These are phyloP conservation scores for Ictalurus punctatus DNA, from an alignment of 2,113 vertebrate species.

Conservation along the genomic window DNA sequence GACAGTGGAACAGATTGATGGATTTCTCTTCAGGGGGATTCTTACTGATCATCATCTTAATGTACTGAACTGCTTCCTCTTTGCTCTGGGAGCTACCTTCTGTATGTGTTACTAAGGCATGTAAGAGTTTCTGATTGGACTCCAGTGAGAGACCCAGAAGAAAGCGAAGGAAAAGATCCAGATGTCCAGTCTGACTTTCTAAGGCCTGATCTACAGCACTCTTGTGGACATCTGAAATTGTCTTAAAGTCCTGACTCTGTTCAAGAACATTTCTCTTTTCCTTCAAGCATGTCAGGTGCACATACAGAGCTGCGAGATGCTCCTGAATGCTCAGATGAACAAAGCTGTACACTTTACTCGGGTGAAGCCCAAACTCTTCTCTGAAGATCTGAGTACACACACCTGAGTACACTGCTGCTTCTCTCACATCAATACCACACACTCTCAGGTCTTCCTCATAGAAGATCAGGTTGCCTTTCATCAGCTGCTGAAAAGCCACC, in stretches of 20 bases:
- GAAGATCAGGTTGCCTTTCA: neutral
- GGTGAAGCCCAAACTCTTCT: neutral
- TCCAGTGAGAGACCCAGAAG: neutral
- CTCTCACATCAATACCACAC: neutral
- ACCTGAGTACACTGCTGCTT: neutral
- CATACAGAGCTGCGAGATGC: neutral
- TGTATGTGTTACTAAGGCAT: neutral
- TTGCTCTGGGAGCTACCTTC: neutral
- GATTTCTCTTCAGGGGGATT: neutral
- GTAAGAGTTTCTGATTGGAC: neutral
- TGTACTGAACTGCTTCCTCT: neutral
- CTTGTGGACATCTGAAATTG: neutral
- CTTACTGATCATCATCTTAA: neutral
- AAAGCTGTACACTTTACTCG: neutral
- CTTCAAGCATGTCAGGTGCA: neutral
- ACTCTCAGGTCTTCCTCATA: neutral
- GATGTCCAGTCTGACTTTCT: neutral
- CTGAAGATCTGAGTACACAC: neutral
- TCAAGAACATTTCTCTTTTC: neutral
- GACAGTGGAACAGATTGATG: neutral
- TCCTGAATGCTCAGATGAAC: neutral
- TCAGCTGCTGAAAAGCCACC: neutral
- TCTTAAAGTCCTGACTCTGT: neutral
- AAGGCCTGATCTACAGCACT: neutral
- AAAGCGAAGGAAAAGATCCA: neutral